Percentiles rank a stretch among this genome's conserved stretches.
Conservation (phyloP, 2,113 vertebrate genomes). For the Oplegnathus fasciatus region DNA sequence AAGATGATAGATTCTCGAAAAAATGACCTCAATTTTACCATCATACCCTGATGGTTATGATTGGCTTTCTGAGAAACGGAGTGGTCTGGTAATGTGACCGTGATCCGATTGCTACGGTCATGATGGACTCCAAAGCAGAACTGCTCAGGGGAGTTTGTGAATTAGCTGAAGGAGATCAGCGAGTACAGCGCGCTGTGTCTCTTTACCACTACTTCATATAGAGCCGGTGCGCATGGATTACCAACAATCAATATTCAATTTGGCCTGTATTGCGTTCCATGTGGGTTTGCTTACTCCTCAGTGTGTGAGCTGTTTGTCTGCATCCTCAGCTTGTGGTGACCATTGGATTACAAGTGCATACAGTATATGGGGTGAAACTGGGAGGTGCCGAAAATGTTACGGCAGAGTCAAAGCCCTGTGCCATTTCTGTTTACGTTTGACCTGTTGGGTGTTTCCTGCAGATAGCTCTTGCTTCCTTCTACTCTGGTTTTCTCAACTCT, state of each 20-base stretch:
- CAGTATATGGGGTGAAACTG: neutral
- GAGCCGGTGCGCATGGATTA: constrained; percentile 57
- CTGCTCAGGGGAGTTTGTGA: constrained; percentile 29
- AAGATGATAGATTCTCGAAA: constrained; percentile 48
- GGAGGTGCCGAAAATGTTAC: neutral
- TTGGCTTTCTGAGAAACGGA: constrained; percentile 45
- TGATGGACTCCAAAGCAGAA: constrained; percentile 34
- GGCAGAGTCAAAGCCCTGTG: too few relatives aligned
- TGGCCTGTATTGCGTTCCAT: constrained; percentile 25
- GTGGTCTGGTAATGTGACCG: constrained; percentile 25
- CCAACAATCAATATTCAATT: constrained; percentile 77
- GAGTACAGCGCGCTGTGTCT: constrained; percentile 26
- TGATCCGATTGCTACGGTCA: constrained; percentile 36
- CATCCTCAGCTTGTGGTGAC: constrained; percentile 8
- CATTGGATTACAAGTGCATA: constrained; percentile 26
- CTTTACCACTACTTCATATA: constrained; percentile 56
- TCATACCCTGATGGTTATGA: constrained; percentile 51
- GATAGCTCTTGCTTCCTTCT: neutral
- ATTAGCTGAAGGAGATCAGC: constrained; percentile 49
- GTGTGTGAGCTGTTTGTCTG: constrained; percentile 42
- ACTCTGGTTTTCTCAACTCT: neutral
- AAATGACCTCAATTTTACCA: constrained; percentile 53
- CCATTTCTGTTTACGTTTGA: neutral
- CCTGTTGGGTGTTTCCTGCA: neutral
- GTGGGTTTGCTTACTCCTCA: constrained; percentile 44